A percentile compares a stretch with the other conserved stretches of the same genome.
Evolutionary conservation across 2,888 invertebrate genomes (phyloP).

Genomic region (Tipula lateralis): DNA sequence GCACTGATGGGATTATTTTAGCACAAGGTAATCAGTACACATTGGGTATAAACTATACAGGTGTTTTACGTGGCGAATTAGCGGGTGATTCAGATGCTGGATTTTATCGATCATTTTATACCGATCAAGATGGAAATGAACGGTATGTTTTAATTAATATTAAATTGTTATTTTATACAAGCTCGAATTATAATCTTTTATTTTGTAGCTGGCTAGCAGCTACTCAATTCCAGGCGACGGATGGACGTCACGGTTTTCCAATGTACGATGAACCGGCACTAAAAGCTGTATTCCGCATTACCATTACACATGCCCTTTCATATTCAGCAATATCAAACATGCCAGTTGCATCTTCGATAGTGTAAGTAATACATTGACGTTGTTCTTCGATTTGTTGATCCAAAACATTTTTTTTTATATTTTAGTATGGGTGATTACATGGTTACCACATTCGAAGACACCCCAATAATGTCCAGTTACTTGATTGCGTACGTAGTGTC

Average conservation of each 20-base stretch:
- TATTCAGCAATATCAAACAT: conserved; percentile 29
- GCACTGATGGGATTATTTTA: not conserved
- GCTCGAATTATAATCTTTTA: not conserved
- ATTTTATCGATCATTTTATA: conserved; percentile 55
- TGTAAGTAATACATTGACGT: not conserved
- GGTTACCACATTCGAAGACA: conserved; percentile 53
- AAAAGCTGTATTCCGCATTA: conserved; percentile 59
- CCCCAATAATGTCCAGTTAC: conserved; percentile 70
- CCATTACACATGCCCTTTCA: conserved; percentile 42
- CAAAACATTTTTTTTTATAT: not conserved
- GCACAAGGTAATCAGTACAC: not conserved
- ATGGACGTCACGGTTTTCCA: conserved; percentile 60
- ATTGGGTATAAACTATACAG: conserved; percentile 51
- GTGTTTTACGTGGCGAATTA: conserved; percentile 49
- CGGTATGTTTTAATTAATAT: conserved; percentile 20
- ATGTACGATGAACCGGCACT: conserved; percentile 56
- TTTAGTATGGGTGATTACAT: conserved; percentile 57
- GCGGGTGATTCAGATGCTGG: conserved; percentile 52
- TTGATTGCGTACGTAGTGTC: conserved; percentile 78
- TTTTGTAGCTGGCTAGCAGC: conserved; percentile 31
- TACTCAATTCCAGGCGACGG: conserved; percentile 59
- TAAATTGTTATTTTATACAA: not conserved
- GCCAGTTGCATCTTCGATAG: not conserved
- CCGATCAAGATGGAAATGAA: conserved; percentile 33
- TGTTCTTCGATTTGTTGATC: not conserved